phyloP scores from a whole-genome alignment of 2,113 vertebrate genomes.

The Bucco capensis region DNA sequence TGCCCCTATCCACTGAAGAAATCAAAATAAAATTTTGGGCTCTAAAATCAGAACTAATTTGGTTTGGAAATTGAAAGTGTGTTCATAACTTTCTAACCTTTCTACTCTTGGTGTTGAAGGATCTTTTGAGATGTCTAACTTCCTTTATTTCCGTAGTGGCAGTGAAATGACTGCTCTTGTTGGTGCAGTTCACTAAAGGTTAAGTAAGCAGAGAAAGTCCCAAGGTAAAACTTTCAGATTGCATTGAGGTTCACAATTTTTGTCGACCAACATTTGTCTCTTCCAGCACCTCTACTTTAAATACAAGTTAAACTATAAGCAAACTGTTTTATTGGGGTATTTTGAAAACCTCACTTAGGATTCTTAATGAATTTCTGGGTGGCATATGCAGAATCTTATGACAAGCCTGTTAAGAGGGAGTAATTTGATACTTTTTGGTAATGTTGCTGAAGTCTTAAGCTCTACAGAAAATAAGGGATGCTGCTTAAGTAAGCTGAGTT shows the following conservation, averaged over 20 bases:
- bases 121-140: slow-evolving; percentile 67
- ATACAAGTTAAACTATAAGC: slow-evolving; percentile 46
- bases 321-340: slow-evolving; percentile 44
- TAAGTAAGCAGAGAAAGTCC: slow-evolving; percentile 70
- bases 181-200: slow-evolving; percentile 73
- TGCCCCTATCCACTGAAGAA: neutral
- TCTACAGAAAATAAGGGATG: neutral
- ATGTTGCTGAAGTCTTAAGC: neutral
- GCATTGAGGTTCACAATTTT: slow-evolving; percentile 54
- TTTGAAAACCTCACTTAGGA: slow-evolving; percentile 30
- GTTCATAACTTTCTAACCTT: slow-evolving; percentile 61
- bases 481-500: neutral
- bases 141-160: slow-evolving; percentile 70
- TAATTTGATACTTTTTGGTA: neutral
- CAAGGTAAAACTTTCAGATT: slow-evolving; percentile 63
- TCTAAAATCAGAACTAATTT: slow-evolving; percentile 56
- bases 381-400: neutral
- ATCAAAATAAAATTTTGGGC: slow-evolving; percentile 30
- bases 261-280: slow-evolving; percentile 55
- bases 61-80: slow-evolving; percentile 48
- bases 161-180: slow-evolving; percentile 72
- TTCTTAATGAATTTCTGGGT: slow-evolving; percentile 7
- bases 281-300: slow-evolving; percentile 38
- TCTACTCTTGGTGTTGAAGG: slow-evolving; percentile 67
- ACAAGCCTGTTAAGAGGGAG: neutral